Evolutionary conservation across 92 coral and sea anemone genomes (phyloP).

Genomic region (Palythoa grandiflora): DNA sequence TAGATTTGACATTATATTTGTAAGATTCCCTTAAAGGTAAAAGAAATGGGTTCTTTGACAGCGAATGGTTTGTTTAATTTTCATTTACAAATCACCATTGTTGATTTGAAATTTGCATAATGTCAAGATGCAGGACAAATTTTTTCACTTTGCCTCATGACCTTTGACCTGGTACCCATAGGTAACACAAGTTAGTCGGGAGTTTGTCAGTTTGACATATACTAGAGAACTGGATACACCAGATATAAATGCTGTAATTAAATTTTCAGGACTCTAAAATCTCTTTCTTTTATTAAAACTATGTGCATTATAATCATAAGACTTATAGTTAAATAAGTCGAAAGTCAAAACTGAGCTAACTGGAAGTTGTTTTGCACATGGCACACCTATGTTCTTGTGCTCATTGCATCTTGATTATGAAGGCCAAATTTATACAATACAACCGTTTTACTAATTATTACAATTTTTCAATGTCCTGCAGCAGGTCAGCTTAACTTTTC

Average conservation of each 20-base stretch:
- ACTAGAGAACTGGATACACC: neutral
- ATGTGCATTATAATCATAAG: neutral
- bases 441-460: no score
- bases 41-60: no score
- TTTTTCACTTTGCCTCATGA: neutral
- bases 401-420: no score
- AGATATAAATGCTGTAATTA: neutral
- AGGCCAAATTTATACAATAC: no score
- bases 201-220: neutral
- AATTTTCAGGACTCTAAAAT: neutral
- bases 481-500: neutral
- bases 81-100: neutral
- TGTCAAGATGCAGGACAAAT: constrained; percentile 4
- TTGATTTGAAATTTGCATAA: constrained; percentile 26
- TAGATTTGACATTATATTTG: no score
- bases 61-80: neutral
- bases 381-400: no score
- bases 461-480: no score
- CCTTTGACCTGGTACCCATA: constrained; percentile 10
- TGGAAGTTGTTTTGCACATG: no score
- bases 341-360: no score
- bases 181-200: neutral
- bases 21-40: no score
- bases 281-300: neutral
- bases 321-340: neutral